Evolutionary conservation across 2,797 vertebrate species (phyloP), one percentile per base, ranked within the genome.

Genomic region (Tamandua tetradactyla): DNA sequence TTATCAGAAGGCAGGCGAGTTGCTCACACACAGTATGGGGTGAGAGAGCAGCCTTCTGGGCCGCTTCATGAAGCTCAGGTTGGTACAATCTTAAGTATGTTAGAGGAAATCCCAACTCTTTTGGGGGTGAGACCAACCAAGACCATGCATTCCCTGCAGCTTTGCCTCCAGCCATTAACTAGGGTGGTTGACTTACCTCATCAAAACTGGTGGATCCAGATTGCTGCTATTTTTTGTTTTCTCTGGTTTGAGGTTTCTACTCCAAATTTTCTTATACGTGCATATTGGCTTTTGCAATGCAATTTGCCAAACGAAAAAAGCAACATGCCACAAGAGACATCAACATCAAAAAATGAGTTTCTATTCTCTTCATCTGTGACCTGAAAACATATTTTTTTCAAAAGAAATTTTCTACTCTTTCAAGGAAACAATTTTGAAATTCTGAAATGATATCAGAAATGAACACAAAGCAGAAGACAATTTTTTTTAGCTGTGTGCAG

Each of bases 201-300:
- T 89, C 75, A 86, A 94, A 95, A 91, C 40, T 52, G 37, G 75
- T 47, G n/a, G 91, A 78, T 69, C n/a, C 20, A 89, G 35, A 69
- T 30, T 15, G 4, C 4, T 55, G 44, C 44, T 87, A 52, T n/a
- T 88, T 93, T 94, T 75, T 9, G 69, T 87, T 89, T 85, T 20
- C 85, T 87, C 44, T 66, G 83, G 59, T 91, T 87, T 94, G 92
- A 89, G 47, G 71, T 78, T 95, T 95, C 64, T 72, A 27, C n/a
- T 88, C 44, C 76, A 89, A 86, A 91, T 86, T 74, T 68, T 76
- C 62, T 91, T 86, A 79, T 32, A 44, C 20, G 25, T n/a, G 32
- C 42, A 72, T 37, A 87, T 80, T 72, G n/a, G 42, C 64, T 71
- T 91, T 64, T 82, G 37, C 40, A 87, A 82, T 14, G 23, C 69